Evolutionary conservation across 2,113 vertebrate species (phyloP).

Genomic region (Campylomormyrus numenius): DNA sequence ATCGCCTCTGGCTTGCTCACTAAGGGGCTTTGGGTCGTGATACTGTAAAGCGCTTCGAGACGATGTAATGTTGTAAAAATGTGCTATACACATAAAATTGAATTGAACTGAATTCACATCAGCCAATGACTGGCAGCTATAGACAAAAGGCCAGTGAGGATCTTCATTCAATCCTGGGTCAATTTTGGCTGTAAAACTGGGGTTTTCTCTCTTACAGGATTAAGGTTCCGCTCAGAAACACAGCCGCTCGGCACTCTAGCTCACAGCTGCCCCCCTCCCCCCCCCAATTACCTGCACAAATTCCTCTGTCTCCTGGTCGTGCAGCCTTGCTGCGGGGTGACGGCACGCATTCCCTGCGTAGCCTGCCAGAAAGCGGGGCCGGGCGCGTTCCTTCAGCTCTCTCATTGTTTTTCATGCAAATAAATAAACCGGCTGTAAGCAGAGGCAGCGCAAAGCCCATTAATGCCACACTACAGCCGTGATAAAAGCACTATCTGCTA

Average conservation of each 20-base stretch:
- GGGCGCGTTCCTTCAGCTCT: constrained; percentile 15
- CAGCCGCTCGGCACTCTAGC: background rate
- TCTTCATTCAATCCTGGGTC: background rate
- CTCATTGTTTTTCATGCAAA: constrained; percentile 35
- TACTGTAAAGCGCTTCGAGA: too few species aligned
- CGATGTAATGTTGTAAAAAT: too few species aligned
- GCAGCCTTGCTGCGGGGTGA: background rate
- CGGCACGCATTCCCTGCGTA: background rate
- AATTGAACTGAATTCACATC: background rate
- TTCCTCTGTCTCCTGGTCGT: background rate
- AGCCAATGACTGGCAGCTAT: background rate
- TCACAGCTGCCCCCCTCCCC: background rate
- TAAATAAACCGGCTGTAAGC: constrained; percentile 43
- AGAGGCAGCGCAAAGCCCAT: constrained; percentile 33
- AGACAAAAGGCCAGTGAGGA: background rate
- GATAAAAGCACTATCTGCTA: constrained; percentile 52
- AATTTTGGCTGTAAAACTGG: background rate
- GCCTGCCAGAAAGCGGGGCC: background rate
- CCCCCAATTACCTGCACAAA: background rate
- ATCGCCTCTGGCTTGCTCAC: too few species aligned
- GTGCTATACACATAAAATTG: too few species aligned
- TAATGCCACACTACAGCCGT: constrained; percentile 42
- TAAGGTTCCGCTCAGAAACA: background rate
- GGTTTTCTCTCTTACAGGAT: background rate
- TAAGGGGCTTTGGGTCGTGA: too few species aligned